Base-by-base conservation (phyloP, 2,113 vertebrate genomes). In the Chroicocephalus ridibundus region DNA sequence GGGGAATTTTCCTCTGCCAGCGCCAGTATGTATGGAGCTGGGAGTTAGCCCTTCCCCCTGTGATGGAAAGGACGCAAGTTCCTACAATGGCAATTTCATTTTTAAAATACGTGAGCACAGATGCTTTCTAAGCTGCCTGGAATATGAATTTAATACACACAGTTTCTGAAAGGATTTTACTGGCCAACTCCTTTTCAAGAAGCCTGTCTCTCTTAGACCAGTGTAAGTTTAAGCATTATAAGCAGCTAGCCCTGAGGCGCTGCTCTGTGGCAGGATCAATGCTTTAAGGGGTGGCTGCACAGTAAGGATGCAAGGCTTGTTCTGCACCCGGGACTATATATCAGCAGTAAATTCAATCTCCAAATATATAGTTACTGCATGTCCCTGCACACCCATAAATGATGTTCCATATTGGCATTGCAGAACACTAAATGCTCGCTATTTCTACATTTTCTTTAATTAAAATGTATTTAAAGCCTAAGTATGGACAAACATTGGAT, bases 1-100 rank as follows among this genome's bases (percentile, higher is more conserved):
- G 0, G 31, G 34, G 55, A 38, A 54, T 21, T 76, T 64, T 38
- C 75, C 31, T 85, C 57, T 69, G 36, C 40, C 40, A 60, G 58
- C 0, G 0, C 24, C 25, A 11, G 17, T 13, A 5, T 3, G 17
- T 38, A 8, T 2, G 1, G 58, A 88, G 52, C 25, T 47, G 60
- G 64, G 44, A 77, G 40, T 36, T 16, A n/a, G 47, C 54, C 60
- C 65, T 57, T 65, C 64, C 31, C 29, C 18, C 62, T 62, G 12
- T 32, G 61, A 47, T n/a, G n/a, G 65, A 68, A 54, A 78, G 70
- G 38, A 44, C 26, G 38, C 5, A 2, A 19, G 22, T 57, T 36
- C 62, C 32, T 42, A 27, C 36, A 46, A 15, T 16, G 15, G 38
- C 58, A 52, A 31, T 34, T 93, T 70, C 16, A 26, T 22, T 86